A percentile compares a stretch with the other conserved stretches of the same genome.
Conservation (phyloP, 2,888 invertebrate species). For the Acronicta aceris region DNA sequence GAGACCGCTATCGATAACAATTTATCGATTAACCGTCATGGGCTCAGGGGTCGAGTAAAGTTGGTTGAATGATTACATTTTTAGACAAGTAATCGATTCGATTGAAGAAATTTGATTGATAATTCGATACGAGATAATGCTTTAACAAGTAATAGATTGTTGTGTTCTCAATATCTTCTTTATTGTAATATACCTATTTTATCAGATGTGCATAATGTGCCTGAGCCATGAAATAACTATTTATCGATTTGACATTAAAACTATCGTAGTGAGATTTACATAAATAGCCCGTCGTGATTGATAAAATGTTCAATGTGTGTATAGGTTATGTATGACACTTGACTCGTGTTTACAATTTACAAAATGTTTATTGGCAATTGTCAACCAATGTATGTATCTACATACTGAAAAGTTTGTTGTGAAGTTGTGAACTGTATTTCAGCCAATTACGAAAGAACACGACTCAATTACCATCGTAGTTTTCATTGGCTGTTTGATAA, state of each 20-base stretch:
- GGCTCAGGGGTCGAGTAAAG: constrained; percentile 20
- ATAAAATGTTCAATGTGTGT: not conserved
- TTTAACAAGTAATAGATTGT: too few species aligned
- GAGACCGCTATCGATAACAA: constrained; percentile 25
- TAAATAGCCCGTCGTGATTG: too few species aligned
- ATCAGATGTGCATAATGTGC: constrained; percentile 15
- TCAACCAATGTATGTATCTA: not conserved
- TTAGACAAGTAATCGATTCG: constrained; percentile 41
- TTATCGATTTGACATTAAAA: too few species aligned
- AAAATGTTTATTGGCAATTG: constrained; percentile 7
- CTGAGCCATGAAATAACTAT: too few species aligned
- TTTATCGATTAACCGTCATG: constrained; percentile 50
- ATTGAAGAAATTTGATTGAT: constrained; percentile 42
- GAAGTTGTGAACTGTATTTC: constrained; percentile 10
- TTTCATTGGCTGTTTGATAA: constrained; percentile 23
- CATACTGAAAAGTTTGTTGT: constrained; percentile 18
- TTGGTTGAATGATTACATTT: constrained; percentile 26
- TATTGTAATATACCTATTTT: too few species aligned
- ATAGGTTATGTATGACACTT: constrained; percentile 29
- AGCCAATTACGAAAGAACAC: constrained; percentile 21
- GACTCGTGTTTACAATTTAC: constrained; percentile 39
- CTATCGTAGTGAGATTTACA: too few species aligned
- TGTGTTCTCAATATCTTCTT: not conserved
- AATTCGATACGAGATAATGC: too few species aligned
- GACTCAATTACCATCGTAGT: not conserved